Conservation (phyloP, 2,113 vertebrate species). For the Pimephales promelas region DNA sequence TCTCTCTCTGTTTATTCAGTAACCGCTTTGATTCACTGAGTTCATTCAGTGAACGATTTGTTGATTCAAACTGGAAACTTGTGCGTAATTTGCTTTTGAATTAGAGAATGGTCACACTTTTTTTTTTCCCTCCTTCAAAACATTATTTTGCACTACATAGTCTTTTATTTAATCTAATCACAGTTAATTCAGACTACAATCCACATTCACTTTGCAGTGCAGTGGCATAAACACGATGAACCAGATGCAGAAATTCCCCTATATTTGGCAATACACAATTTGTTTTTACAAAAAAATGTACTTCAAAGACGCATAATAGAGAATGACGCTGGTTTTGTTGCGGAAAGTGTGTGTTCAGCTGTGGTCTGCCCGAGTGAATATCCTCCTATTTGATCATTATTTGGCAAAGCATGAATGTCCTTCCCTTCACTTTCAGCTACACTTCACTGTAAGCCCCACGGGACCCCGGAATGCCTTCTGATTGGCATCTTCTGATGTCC, state of each 20-base stretch:
- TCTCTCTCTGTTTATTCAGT: background rate
- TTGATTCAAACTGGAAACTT: too few relatives aligned
- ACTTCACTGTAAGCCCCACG: constrained; percentile 31
- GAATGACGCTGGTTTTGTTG: background rate
- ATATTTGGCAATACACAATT: background rate
- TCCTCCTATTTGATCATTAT: constrained; percentile 43
- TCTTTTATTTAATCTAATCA: background rate
- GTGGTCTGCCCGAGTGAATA: constrained; percentile 40
- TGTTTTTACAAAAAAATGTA: too few relatives aligned
- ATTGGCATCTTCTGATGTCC: constrained; percentile 48
- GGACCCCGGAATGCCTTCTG: constrained; percentile 49
- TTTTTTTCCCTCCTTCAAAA: too few relatives aligned
- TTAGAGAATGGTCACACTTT: too few relatives aligned
- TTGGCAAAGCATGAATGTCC: constrained; percentile 52
- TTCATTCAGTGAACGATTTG: too few relatives aligned
- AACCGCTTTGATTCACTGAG: too few relatives aligned
- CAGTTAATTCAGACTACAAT: background rate
- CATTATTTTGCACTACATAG: background rate
- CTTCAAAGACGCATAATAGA: background rate
- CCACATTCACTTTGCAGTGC: background rate
- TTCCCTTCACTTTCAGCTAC: constrained; percentile 59
- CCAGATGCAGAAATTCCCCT: background rate
- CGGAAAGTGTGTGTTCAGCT: constrained; percentile 38
- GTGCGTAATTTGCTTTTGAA: background rate
- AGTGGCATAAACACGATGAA: background rate